Evolutionary conservation across 2,797 vertebrate genomes (phyloP).

Genomic region (Lerista edwardsae): DNA sequence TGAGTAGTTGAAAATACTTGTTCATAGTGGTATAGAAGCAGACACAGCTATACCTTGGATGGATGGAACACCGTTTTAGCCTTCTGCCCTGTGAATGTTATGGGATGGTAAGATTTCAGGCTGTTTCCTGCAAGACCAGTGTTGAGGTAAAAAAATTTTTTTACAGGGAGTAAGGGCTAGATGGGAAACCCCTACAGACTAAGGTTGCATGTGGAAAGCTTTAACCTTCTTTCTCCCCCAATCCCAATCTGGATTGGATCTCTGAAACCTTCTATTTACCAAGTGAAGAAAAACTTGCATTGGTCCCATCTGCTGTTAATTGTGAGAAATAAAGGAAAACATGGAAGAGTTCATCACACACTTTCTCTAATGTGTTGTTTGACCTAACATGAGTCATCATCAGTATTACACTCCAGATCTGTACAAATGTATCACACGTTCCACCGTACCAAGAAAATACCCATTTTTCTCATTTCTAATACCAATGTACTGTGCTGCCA

Average conservation of each 20-base stretch:
- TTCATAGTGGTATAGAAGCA: background rate
- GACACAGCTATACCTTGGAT: background rate
- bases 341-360: too few relatives aligned
- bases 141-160: too few relatives aligned
- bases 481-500: background rate
- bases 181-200: too few relatives aligned
- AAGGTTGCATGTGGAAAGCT: too few relatives aligned
- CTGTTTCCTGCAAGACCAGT: too few relatives aligned
- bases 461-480: background rate
- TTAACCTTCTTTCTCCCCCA: too few relatives aligned
- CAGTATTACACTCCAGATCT: background rate
- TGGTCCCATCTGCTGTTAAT: too few relatives aligned
- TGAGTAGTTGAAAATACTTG: background rate
- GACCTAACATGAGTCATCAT: background rate
- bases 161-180: too few relatives aligned
- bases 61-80: background rate
- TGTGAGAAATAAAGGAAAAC: too few relatives aligned
- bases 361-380: background rate
- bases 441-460: background rate
- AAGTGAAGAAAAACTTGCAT: too few relatives aligned
- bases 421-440: background rate
- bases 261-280: too few relatives aligned
- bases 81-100: background rate
- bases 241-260: too few relatives aligned
- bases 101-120: background rate